A percentile compares a stretch with the other conserved stretches of the same genome.
These are phyloP conservation scores for Polylopha cassiicola DNA, from an alignment of 2,888 invertebrate species.

Conservation along the genomic window DNA sequence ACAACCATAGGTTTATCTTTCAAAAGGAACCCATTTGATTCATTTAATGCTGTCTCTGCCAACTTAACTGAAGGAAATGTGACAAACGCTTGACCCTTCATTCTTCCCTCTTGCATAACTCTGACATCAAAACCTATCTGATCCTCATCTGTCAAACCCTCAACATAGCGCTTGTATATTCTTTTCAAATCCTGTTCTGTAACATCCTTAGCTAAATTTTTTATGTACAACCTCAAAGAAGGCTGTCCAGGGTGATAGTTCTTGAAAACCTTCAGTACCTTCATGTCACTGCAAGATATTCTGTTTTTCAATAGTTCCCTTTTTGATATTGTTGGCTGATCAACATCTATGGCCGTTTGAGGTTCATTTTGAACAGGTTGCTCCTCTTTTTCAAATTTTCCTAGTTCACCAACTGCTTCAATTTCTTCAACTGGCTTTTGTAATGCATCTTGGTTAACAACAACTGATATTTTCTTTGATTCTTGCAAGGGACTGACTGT, in stretches of 20 bases:
- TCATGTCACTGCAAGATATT: slow-evolving; percentile 83
- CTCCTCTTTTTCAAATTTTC: slow-evolving; percentile 60
- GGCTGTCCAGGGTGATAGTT: slow-evolving; percentile 90
- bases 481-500: slow-evolving; percentile 47
- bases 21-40: slow-evolving; percentile 92
- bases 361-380: slow-evolving; percentile 34
- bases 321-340: slow-evolving; percentile 73
- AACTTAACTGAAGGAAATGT: slow-evolving; percentile 83
- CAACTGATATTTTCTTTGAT: slow-evolving; percentile 62
- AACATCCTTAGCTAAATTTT: slow-evolving; percentile 91
- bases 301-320: slow-evolving; percentile 82
- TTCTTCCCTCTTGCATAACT: slow-evolving; percentile 94
- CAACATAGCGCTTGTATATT: slow-evolving; percentile 84
- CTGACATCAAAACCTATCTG: slow-evolving; percentile 80
- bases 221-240: slow-evolving; percentile 91
- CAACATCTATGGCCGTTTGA: slow-evolving; percentile 34
- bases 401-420: slow-evolving; percentile 61
- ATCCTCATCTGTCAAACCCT: slow-evolving; percentile 55
- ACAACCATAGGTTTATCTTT: slow-evolving; percentile 95
- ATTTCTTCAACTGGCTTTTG: slow-evolving; percentile 48
- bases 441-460: slow-evolving; percentile 58
- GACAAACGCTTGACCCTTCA: slow-evolving; percentile 98
- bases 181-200: slow-evolving; percentile 84
- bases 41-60: slow-evolving; percentile 85
- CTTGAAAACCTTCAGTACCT: slow-evolving; percentile 86